Conservation (phyloP, 2,888 invertebrate species). For the Philaethria dido region DNA sequence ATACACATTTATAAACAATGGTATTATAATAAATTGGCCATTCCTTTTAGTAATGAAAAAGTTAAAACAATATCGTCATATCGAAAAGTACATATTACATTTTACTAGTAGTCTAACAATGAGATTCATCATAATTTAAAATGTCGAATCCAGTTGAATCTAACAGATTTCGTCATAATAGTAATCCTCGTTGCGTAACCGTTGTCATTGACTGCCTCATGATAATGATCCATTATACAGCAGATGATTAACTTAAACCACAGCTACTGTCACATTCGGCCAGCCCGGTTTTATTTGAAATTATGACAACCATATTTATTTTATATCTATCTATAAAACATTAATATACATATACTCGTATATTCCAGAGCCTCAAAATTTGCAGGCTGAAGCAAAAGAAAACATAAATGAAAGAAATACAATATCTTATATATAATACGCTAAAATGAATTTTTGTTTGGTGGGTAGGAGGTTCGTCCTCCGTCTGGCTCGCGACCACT, state of each 20-base stretch:
- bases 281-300: constrained; percentile 5
- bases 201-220: constrained; percentile 56
- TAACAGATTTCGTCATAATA: constrained; percentile 62
- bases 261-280: neutral
- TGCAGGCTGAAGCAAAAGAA: too few species aligned
- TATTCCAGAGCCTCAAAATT: too few species aligned
- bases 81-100: neutral
- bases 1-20: neutral
- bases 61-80: neutral
- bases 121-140: constrained; percentile 22
- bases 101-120: constrained; percentile 18
- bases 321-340: neutral
- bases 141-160: constrained; percentile 31
- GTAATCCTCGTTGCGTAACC: constrained; percentile 69
- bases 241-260: constrained; percentile 10
- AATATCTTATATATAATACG: too few species aligned
- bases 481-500: too few species aligned
- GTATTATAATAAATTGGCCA: neutral
- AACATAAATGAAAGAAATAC: too few species aligned
- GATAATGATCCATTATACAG: constrained; percentile 23
- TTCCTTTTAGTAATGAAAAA: neutral
- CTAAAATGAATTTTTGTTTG: too few species aligned
- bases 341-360: too few species aligned
- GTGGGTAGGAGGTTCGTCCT: too few species aligned
- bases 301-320: neutral